Conservation (phyloP, 2,797 vertebrate genomes). For the Rhabdophis nuchalis region DNA sequence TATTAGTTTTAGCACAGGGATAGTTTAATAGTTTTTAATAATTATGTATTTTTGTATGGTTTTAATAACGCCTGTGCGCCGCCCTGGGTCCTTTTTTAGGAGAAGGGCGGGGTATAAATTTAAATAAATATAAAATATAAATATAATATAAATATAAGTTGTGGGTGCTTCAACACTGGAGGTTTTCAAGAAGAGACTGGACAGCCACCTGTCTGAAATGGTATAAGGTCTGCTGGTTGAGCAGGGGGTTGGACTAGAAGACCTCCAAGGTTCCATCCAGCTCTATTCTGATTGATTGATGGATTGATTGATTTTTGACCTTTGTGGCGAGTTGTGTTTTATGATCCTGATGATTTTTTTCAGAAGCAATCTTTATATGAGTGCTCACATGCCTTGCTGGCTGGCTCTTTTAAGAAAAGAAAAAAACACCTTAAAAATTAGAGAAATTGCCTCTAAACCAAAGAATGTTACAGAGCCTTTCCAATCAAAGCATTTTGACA, state of each 20-base stretch:
- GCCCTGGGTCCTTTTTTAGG: too few relatives aligned
- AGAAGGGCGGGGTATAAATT: too few relatives aligned
- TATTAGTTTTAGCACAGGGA: too few relatives aligned
- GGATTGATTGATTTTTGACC: background rate
- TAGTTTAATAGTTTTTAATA: too few relatives aligned
- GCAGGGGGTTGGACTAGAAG: background rate
- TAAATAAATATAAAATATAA: too few relatives aligned
- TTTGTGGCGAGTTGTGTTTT: background rate
- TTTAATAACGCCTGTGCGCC: too few relatives aligned
- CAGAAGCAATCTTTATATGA: background rate
- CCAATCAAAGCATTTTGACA: background rate
- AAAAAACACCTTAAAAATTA: background rate
- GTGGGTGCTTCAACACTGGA: too few relatives aligned
- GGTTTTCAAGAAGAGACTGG: too few relatives aligned
- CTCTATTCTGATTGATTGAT: background rate
- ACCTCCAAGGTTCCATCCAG: background rate
- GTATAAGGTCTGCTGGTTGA: background rate
- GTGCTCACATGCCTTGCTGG: background rate
- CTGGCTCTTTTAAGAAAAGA: background rate
- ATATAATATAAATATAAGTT: too few relatives aligned
- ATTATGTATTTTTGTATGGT: too few relatives aligned
- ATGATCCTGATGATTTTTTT: background rate
- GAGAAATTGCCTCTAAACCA: background rate
- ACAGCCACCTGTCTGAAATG: background rate
- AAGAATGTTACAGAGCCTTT: background rate